Evolutionary conservation across 2,888 invertebrate species (phyloP).

Genomic region (Panopea generosa): DNA sequence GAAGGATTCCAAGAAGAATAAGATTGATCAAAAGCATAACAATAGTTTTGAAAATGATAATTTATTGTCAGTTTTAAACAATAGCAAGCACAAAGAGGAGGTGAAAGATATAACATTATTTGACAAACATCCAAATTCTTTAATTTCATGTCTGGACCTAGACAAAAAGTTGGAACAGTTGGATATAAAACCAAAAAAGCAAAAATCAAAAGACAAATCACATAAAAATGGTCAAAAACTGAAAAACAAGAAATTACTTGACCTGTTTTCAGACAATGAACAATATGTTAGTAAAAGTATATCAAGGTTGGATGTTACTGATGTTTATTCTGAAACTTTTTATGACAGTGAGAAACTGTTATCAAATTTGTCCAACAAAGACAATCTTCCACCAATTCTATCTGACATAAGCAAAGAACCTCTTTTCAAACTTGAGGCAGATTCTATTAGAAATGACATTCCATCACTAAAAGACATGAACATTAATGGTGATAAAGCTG

Average conservation of each 20-base stretch:
- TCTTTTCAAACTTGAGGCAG: constrained; percentile 43
- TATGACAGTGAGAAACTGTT: constrained; percentile 57
- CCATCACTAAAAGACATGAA: constrained; percentile 43
- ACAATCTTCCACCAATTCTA: constrained; percentile 52
- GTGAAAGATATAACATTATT: constrained; percentile 17
- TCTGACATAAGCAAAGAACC: constrained; percentile 51
- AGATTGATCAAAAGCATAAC: constrained; percentile 29
- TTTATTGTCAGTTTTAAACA: constrained; percentile 48
- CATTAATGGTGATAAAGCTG: constrained; percentile 45
- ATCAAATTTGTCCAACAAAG: constrained; percentile 56
- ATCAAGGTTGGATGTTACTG: constrained; percentile 49
- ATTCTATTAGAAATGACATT: constrained; percentile 53
- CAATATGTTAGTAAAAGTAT: constrained; percentile 22
- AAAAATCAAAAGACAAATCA: constrained; percentile 52
- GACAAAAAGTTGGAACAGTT: constrained; percentile 34
- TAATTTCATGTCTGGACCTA: constrained; percentile 14
- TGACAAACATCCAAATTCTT: constrained; percentile 21
- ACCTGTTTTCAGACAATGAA: constrained; percentile 48
- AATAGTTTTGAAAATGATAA: constrained; percentile 52
- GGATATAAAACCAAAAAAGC: constrained; percentile 45
- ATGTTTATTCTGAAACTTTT: constrained; percentile 53
- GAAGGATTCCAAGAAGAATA: constrained; percentile 30
- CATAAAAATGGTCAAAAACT: constrained; percentile 50
- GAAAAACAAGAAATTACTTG: constrained; percentile 47
- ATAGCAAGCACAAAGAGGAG: constrained; percentile 11